Evolutionary conservation across 2,888 invertebrate genomes (phyloP), one percentile per base, ranked within the genome.

Genomic region (Sturmia bella): DNA sequence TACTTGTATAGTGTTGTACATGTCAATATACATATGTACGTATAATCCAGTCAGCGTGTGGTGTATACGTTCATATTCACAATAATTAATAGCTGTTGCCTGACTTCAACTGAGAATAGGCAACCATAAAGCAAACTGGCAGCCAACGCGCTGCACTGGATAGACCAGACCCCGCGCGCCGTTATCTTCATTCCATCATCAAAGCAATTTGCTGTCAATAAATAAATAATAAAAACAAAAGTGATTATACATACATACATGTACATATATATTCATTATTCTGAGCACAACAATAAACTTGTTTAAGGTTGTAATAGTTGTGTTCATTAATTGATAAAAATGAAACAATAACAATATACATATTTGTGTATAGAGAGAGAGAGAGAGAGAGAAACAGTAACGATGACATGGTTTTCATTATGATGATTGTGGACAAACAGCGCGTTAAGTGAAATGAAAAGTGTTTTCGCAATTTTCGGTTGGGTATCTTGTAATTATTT

Each of bases 261-360:
- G 19, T 39, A 7, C 6, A 15, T 9, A 45, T 72, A 52, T 41
- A 39, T 64, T 68, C n/a, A 50, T 61, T 74, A 45, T 56, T 43
- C 52, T 19, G 13, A 27, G 64, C 24, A 72, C 43, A 61, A 32
- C n/a, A 21, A 61, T 41, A 69, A 32, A 57, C 21, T 11, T 39
- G 41, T 48, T 70, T 64, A 19, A 45, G 15, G 12, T 57, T 66
- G 64, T 78, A 72, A 78, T 72, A 66, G 48, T 72, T 72, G 15
- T 66, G 59, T 66, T 66, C 52, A 66, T 66, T 57, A 78, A 66
- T 72, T 72, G 72, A 72, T 72, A 78, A 19, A 63, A 63, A 37
- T 9, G 13, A 12, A 12, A 37, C 0, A 32, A 54, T 37, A 43
- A 45, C n/a, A n/a, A n/a, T n/a, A n/a, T n/a, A n/a, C n/a, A n/a